phyloP scores from a whole-genome alignment of 2,797 vertebrate genomes.

The Lithobates pipiens region DNA sequence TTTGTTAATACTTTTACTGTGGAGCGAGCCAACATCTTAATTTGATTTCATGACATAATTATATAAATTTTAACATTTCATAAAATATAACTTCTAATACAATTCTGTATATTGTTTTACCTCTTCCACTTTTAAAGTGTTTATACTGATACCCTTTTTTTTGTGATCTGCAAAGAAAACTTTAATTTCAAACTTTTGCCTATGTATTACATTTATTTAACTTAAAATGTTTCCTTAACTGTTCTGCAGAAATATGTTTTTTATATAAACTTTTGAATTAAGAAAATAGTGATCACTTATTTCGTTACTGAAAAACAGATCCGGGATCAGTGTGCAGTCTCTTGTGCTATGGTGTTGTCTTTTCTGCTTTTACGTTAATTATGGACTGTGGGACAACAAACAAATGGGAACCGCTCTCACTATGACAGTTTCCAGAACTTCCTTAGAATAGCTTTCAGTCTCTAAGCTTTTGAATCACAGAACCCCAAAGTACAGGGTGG shows the following conservation, averaged over 20 bases:
- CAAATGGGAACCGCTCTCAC: slow-evolving; percentile 33
- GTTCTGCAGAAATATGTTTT: background rate
- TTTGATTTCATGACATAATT: too few relatives aligned
- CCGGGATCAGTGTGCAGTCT: background rate
- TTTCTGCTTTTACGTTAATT: slow-evolving; percentile 50
- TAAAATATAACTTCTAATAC: too few relatives aligned
- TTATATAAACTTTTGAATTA: background rate
- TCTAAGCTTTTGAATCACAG: slow-evolving; percentile 6
- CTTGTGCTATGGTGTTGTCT: slow-evolving; percentile 44
- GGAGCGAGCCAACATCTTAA: too few relatives aligned
- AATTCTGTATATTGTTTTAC: too few relatives aligned
- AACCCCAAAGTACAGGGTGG: slow-evolving; percentile 30
- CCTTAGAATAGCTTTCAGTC: slow-evolving; percentile 41
- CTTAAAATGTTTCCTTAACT: background rate
- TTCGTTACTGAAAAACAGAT: slow-evolving; percentile 1
- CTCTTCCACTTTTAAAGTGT: too few relatives aligned
- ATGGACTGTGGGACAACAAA: slow-evolving; percentile 47
- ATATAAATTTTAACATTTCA: too few relatives aligned
- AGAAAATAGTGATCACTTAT: background rate
- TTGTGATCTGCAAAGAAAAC: too few relatives aligned
- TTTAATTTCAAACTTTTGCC: background rate
- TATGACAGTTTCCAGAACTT: slow-evolving; percentile 58
- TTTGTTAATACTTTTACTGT: background rate
- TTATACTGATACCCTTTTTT: too few relatives aligned
- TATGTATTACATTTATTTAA: background rate